Percentiles rank a stretch among this genome's conserved stretches.
These are phyloP conservation scores for Tinamus guttatus DNA, from an alignment of 2,113 vertebrate species.

Conservation along the genomic window DNA sequence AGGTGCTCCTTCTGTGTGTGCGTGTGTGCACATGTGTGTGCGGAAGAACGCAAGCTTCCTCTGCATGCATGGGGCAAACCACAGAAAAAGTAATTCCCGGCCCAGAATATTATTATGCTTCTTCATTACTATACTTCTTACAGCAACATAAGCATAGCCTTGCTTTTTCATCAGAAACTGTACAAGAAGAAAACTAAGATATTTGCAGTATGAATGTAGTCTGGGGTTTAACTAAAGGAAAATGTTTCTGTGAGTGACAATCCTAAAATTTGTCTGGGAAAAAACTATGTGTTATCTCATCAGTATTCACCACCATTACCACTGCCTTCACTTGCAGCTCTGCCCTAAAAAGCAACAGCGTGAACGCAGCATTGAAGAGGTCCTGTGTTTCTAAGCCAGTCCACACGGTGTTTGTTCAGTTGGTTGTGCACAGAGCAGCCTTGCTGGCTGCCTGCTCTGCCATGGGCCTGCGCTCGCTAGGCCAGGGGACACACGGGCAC, in stretches of 20 bases:
- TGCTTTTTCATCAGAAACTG: neutral
- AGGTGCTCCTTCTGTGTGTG: neutral
- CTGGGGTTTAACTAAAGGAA: neutral
- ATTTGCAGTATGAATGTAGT: neutral
- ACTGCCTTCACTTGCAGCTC: neutral
- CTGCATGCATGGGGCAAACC: neutral
- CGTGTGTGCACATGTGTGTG: too few relatives aligned
- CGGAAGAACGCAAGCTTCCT: neutral
- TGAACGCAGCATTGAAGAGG: neutral
- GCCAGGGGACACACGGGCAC: neutral
- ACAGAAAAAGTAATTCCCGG: neutral
- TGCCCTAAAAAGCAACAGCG: neutral
- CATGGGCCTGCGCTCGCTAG: neutral
- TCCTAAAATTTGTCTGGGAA: neutral
- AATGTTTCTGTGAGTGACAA: neutral
- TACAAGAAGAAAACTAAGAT: neutral
- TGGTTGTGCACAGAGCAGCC: neutral
- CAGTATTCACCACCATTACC: slow-evolving; percentile 14
- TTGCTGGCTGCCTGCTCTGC: neutral
- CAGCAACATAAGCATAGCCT: neutral
- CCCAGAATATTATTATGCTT: neutral
- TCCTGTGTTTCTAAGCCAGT: neutral
- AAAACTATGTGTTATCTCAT: neutral
- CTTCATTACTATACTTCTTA: neutral
- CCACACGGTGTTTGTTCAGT: neutral